phyloP scores from a whole-genome alignment of 2,113 vertebrate species.

The Struthio camelus region DNA sequence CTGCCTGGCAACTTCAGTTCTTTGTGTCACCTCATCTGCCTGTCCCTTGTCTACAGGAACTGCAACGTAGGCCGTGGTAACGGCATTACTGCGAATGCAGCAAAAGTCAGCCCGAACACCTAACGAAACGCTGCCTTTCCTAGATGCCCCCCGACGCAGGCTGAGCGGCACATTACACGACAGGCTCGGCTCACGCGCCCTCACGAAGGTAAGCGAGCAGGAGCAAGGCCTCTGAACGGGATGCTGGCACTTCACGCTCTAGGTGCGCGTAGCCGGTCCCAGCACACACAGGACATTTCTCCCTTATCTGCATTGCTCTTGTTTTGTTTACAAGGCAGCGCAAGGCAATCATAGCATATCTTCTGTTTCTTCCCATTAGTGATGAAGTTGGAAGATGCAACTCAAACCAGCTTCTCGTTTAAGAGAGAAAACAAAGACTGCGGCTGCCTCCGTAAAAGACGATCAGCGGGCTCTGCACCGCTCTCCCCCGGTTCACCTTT shows the following conservation, averaged over 20 bases:
- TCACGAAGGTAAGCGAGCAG: too few species aligned
- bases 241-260: too few species aligned
- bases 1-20: background rate
- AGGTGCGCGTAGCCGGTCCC: too few species aligned
- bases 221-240: too few species aligned
- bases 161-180: too few species aligned
- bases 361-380: background rate
- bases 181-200: too few species aligned
- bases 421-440: background rate
- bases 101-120: background rate
- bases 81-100: background rate
- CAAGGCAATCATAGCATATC: background rate
- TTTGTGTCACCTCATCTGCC: background rate
- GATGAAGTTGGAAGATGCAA: too few species aligned
- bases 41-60: background rate
- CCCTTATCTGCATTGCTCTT: too few species aligned
- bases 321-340: too few species aligned
- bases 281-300: background rate
- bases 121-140: background rate
- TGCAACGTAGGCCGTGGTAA: background rate
- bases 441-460: background rate
- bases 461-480: too few species aligned
- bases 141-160: background rate
- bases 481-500: too few species aligned
- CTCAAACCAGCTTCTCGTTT: background rate